Percentiles rank a stretch among this genome's conserved stretches.
Evolutionary conservation across 2,797 vertebrate genomes (phyloP).

Genomic region (Anableps anableps): DNA sequence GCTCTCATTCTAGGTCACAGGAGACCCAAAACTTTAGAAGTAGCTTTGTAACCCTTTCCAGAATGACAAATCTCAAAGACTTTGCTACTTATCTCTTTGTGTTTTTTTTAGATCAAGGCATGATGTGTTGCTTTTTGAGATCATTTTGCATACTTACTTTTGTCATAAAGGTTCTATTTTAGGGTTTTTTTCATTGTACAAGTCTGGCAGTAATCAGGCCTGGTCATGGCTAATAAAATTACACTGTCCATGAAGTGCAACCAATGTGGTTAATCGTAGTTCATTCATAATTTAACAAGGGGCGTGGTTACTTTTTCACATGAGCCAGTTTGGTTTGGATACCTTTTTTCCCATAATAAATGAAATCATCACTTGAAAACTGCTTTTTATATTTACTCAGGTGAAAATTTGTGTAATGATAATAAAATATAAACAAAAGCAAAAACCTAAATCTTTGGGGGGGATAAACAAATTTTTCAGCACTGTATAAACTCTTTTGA

Average conservation of each 20-base stretch:
- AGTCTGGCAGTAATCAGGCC: too few species aligned
- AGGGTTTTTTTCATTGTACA: too few species aligned
- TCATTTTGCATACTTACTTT: not conserved
- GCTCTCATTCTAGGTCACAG: not conserved
- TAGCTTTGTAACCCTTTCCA: too few species aligned
- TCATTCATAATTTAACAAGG: too few species aligned
- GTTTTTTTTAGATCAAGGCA: not conserved
- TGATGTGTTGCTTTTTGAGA: not conserved
- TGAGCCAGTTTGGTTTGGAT: not conserved
- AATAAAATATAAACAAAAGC: not conserved
- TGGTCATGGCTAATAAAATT: too few species aligned
- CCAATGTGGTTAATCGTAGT: too few species aligned
- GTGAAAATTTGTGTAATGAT: not conserved
- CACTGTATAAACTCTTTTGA: not conserved
- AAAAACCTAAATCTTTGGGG: not conserved
- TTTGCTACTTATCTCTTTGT: not conserved
- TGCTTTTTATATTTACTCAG: not conserved
- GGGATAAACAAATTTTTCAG: not conserved
- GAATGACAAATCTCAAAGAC: not conserved
- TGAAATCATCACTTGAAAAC: not conserved
- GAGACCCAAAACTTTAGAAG: not conserved
- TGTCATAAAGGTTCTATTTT: not conserved
- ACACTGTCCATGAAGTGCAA: too few species aligned
- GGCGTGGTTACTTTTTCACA: too few species aligned
- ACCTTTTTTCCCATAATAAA: not conserved